A percentile compares a stretch with the other conserved stretches of the same genome.
Conservation (phyloP, 2,888 invertebrate species). For the Nezara viridula region DNA sequence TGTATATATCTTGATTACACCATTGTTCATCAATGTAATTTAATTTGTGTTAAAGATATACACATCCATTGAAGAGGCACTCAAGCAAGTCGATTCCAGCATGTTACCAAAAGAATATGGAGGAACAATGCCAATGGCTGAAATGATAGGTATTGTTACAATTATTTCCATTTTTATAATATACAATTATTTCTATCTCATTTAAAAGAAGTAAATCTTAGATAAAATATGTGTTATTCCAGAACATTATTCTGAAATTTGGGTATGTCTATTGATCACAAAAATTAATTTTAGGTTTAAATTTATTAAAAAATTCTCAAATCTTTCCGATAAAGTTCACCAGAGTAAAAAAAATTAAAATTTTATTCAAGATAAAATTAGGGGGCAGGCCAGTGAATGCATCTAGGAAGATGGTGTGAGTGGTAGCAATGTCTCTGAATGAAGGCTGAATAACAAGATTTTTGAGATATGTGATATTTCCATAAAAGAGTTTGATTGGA, state of each 20-base stretch:
- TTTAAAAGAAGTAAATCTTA: neutral
- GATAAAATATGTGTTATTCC: no score
- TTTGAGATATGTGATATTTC: neutral
- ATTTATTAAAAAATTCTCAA: no score
- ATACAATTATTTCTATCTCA: no score
- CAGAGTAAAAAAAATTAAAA: no score
- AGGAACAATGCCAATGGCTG: constrained; percentile 84
- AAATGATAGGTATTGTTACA: constrained; percentile 81
- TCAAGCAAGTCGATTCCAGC: constrained; percentile 73
- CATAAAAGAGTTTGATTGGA: neutral
- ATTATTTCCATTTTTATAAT: neutral
- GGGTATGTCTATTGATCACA: no score
- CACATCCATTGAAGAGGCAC: constrained; percentile 69
- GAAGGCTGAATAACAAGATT: neutral
- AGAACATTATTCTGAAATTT: no score
- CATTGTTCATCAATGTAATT: neutral
- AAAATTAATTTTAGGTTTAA: no score
- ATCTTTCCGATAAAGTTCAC: no score
- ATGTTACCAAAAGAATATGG: constrained; percentile 86
- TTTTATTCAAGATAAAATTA: no score
- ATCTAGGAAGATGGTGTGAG: neutral
- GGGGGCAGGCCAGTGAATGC: neutral
- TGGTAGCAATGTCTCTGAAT: neutral
- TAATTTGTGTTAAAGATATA: constrained; percentile 67
- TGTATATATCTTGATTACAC: neutral